phyloP scores from a whole-genome alignment of 2,113 vertebrate species.

The Ptychochromis oligacanthus region DNA sequence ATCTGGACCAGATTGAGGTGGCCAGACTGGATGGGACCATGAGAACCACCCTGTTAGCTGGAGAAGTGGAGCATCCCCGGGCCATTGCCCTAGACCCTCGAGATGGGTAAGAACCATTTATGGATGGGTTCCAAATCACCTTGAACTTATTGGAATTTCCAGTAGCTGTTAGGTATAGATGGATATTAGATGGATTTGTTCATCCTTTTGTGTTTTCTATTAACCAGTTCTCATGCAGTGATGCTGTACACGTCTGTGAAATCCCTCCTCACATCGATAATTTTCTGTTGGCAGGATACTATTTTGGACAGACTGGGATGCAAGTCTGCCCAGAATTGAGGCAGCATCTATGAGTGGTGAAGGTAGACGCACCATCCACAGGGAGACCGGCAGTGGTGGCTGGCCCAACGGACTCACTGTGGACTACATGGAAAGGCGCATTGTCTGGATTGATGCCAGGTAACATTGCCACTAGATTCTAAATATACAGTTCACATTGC shows the following conservation, averaged over 20 bases:
- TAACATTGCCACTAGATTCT: slow-evolving; percentile 53
- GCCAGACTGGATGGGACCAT: slow-evolving; percentile 95
- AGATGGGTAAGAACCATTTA: slow-evolving; percentile 83
- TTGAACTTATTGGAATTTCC: background rate
- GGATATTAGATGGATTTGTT: background rate
- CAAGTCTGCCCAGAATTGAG: slow-evolving; percentile 93
- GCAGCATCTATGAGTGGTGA: slow-evolving; percentile 95
- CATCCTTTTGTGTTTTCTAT: background rate
- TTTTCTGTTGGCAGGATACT: slow-evolving; percentile 82
- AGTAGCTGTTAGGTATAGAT: background rate
- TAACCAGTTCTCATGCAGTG: background rate
- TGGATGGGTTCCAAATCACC: background rate
- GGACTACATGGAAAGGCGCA: slow-evolving; percentile 94
- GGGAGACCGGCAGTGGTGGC: slow-evolving; percentile 92
- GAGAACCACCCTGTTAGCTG: slow-evolving; percentile 92
- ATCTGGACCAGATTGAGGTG: slow-evolving; percentile 98
- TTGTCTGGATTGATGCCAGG: slow-evolving; percentile 98
- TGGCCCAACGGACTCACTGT: slow-evolving; percentile 98
- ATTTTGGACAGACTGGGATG: slow-evolving; percentile 99
- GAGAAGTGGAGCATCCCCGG: slow-evolving; percentile 94
- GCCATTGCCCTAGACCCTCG: slow-evolving; percentile 95
- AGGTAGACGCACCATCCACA: slow-evolving; percentile 92
- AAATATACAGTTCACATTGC: background rate
- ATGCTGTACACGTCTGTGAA: background rate
- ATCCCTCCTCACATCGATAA: background rate